These are phyloP conservation scores for Glyphotaelius pellucidus DNA, from an alignment of 2,888 invertebrate genomes.

Conservation along the genomic window DNA sequence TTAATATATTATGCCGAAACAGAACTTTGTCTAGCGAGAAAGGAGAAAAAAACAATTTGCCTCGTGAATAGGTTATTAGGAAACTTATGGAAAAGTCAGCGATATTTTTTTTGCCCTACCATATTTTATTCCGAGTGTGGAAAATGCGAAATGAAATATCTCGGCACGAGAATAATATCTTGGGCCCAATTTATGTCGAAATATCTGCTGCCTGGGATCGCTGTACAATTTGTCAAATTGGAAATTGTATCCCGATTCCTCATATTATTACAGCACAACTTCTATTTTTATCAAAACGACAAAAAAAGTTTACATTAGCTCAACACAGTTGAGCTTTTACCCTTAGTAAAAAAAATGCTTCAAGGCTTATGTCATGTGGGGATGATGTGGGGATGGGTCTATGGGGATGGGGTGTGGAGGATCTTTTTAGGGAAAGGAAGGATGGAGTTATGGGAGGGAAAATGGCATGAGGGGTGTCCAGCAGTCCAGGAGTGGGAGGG, in stretches of 20 bases:
- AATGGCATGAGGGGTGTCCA: too few relatives aligned
- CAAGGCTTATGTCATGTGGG: too few relatives aligned
- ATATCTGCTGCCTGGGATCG: neutral
- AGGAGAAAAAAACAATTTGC: conserved; percentile 47
- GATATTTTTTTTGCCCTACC: conserved; percentile 22
- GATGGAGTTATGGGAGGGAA: too few relatives aligned
- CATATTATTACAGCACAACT: neutral
- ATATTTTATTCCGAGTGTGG: conserved; percentile 19
- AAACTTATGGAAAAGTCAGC: conserved; percentile 18
- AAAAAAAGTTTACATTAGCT: neutral
- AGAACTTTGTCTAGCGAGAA: conserved; percentile 37
- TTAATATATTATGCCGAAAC: conserved; percentile 54
- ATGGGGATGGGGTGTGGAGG: too few relatives aligned
- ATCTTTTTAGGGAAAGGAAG: too few relatives aligned
- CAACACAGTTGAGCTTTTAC: too few relatives aligned
- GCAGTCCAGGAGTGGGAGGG: too few relatives aligned
- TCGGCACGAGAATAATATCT: neutral
- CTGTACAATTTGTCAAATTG: neutral
- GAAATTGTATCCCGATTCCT: neutral
- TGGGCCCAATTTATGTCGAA: neutral
- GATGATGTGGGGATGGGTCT: too few relatives aligned
- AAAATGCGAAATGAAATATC: conserved; percentile 21
- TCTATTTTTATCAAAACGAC: neutral
- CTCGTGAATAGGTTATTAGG: conserved; percentile 49
- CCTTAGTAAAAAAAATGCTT: too few relatives aligned